These are phyloP conservation scores for Eremophila alpestris DNA, from an alignment of 2,797 vertebrate species.

Conservation along the genomic window DNA sequence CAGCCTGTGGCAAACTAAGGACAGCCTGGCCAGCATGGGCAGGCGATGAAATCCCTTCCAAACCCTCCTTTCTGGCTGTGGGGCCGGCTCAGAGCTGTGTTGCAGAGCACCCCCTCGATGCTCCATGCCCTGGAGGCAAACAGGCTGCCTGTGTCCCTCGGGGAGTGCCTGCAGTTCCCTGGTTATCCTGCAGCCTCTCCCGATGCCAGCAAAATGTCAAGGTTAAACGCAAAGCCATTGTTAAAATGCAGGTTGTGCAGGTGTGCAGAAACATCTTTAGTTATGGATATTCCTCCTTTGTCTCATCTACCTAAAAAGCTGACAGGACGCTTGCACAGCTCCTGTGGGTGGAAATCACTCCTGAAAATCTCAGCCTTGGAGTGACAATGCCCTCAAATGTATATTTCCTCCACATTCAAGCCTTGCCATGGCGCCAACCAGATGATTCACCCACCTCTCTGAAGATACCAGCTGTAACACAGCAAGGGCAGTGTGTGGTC, in stretches of 20 bases:
- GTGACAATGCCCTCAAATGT: neutral
- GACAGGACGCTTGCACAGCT: neutral
- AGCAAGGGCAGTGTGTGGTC: neutral
- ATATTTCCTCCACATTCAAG: neutral
- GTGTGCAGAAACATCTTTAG: neutral
- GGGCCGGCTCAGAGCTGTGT: neutral
- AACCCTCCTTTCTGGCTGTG: neutral
- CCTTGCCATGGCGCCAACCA: neutral
- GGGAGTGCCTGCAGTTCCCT: rapidly evolving
- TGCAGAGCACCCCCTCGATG: neutral
- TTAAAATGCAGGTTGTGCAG: neutral
- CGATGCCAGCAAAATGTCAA: neutral
- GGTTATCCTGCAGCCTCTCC: neutral
- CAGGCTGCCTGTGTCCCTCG: rapidly evolving
- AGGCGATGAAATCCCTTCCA: neutral
- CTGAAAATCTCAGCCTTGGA: neutral
- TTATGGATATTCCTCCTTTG: neutral
- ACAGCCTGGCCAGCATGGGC: neutral
- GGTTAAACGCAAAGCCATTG: neutral
- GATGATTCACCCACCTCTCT: neutral
- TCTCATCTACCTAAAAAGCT: neutral
- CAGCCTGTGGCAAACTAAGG: neutral
- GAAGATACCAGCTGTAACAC: neutral
- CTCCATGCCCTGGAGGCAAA: neutral
- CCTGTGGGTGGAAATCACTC: neutral